Conservation (phyloP, 2,888 invertebrate species). For the Parochlus steinenii region DNA sequence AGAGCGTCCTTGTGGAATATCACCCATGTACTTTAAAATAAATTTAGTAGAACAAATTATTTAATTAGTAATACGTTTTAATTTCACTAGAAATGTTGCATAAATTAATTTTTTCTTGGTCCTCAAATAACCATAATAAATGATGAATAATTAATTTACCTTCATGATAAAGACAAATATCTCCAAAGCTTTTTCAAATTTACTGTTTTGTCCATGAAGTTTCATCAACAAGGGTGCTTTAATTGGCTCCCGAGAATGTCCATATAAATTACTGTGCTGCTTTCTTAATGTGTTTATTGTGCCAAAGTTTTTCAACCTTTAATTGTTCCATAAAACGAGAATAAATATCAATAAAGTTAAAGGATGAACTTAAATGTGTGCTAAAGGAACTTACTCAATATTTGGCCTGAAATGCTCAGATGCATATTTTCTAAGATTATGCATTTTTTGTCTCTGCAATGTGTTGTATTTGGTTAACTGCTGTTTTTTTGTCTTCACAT, state of each 20-base stretch:
- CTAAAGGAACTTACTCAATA: constrained; percentile 13
- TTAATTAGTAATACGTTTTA: too few relatives aligned
- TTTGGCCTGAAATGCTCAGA: constrained; percentile 55
- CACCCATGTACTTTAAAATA: constrained; percentile 57
- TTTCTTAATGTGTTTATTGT: constrained; percentile 48
- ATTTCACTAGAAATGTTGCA: too few relatives aligned
- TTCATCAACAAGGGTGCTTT: constrained; percentile 68
- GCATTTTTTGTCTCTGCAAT: constrained; percentile 48
- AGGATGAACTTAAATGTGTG: background rate
- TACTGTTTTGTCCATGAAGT: constrained; percentile 48
- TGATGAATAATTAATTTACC: constrained; percentile 30
- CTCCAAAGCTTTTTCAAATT: constrained; percentile 54
- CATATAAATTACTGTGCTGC: constrained; percentile 62
- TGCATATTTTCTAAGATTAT: constrained; percentile 73
- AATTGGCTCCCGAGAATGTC: constrained; percentile 62
- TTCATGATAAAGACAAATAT: constrained; percentile 59
- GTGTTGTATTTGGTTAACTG: constrained; percentile 35
- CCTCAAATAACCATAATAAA: too few relatives aligned
- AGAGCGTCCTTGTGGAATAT: constrained; percentile 65
- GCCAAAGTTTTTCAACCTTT: constrained; percentile 41
- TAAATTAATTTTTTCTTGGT: too few relatives aligned
- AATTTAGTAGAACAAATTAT: background rate
- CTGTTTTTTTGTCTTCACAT: constrained; percentile 30
- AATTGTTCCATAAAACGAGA: constrained; percentile 25
- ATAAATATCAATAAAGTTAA: background rate